Evolutionary conservation across 2,888 invertebrate species (phyloP).

Genomic region (Cataglyphis livida): DNA sequence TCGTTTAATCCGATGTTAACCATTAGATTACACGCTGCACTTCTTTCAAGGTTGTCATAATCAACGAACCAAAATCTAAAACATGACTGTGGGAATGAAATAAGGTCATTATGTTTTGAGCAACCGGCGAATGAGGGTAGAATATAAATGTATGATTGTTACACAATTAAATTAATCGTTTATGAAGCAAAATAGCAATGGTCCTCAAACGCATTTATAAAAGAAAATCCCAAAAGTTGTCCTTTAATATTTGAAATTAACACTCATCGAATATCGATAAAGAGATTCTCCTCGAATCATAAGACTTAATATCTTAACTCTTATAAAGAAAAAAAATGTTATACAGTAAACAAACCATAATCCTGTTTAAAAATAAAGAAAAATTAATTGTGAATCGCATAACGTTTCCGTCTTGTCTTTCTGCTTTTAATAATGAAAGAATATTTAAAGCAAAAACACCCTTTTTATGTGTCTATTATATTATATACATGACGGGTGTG

Average conservation of each 20-base stretch:
- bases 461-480: not conserved
- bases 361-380: not conserved
- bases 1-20: slow-evolving; percentile 39
- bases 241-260: not conserved
- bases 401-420: not conserved
- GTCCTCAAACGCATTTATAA: not conserved
- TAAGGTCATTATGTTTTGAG: slow-evolving; percentile 32
- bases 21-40: slow-evolving; percentile 29
- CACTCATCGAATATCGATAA: not conserved
- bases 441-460: not conserved
- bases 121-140: not conserved
- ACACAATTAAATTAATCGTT: slow-evolving; percentile 8
- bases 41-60: slow-evolving; percentile 31
- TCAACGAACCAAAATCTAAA: slow-evolving; percentile 26
- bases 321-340: not conserved
- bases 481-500: slow-evolving; percentile 35
- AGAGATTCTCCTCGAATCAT: not conserved
- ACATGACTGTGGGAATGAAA: not conserved
- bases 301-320: not conserved
- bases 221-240: not conserved
- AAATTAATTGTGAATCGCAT: not conserved
- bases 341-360: not conserved
- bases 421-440: not conserved
- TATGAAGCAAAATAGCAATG: not conserved
- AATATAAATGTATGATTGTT: not conserved